Conservation (phyloP, 2,797 vertebrate species). For the Garrulus glandarius region DNA sequence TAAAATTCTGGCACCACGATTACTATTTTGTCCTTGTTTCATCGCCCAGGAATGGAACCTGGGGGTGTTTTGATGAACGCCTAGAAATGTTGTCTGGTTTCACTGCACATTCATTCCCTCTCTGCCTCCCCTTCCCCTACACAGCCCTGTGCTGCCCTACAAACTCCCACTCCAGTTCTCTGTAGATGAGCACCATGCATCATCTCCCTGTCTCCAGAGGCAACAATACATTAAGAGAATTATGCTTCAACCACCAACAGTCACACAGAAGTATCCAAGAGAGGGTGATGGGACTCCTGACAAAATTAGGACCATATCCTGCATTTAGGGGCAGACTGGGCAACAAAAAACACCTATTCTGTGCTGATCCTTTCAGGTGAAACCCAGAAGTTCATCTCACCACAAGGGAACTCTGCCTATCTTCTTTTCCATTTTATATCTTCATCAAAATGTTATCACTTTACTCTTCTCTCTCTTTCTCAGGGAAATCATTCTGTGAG, state of each 20-base stretch:
- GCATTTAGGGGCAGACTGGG: not conserved
- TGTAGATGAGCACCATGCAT: not conserved
- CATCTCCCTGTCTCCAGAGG: not conserved
- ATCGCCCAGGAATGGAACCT: not conserved
- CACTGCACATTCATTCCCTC: not conserved
- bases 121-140: not conserved
- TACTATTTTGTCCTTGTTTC: slow-evolving; percentile 30
- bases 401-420: not conserved
- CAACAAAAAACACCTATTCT: not conserved
- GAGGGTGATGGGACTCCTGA: not conserved
- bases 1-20: not conserved
- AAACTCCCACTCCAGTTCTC: not conserved
- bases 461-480: not conserved
- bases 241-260: not conserved
- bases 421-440: not conserved
- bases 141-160: not conserved
- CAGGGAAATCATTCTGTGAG: not conserved
- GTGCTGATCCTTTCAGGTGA: not conserved
- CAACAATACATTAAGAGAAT: not conserved
- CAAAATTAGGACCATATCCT: not conserved
- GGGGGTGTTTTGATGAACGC: not conserved
- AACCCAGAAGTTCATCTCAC: not conserved
- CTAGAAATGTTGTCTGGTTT: not conserved
- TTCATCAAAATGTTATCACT: not conserved
- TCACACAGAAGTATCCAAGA: not conserved